Evolutionary conservation across 1,140 invertebrate species (phyloP).

Genomic region (Psilanteris sp.): DNA sequence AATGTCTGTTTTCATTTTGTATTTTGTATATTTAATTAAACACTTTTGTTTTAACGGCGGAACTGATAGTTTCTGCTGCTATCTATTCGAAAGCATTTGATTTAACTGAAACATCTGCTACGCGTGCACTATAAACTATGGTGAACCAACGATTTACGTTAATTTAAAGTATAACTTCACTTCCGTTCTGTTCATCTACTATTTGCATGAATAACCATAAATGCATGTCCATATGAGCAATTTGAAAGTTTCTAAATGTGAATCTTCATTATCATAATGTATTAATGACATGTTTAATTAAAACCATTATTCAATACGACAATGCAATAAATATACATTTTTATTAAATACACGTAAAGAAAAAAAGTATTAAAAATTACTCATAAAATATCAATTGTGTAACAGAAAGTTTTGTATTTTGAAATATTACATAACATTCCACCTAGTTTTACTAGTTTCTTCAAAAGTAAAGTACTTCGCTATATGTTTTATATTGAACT

Average conservation of each 20-base stretch:
- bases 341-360: too few species aligned
- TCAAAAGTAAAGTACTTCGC: too few species aligned
- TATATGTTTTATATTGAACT: too few species aligned
- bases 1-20: constrained; percentile 28
- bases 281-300: too few species aligned
- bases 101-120: constrained; percentile 76
- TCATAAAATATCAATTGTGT: too few species aligned
- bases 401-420: too few species aligned
- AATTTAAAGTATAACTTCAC: constrained; percentile 44
- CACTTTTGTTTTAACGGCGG: constrained; percentile 75
- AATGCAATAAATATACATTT: too few species aligned
- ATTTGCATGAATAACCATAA: constrained; percentile 25
- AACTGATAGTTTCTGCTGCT: constrained; percentile 67
- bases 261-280: constrained; percentile 23
- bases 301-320: too few species aligned
- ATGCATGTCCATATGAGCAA: constrained; percentile 37
- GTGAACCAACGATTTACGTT: constrained; percentile 56
- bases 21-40: constrained; percentile 73
- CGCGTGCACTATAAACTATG: constrained; percentile 67
- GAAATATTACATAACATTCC: too few species aligned
- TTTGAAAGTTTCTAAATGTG: constrained; percentile 44
- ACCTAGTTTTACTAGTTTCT: too few species aligned
- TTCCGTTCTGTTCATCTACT: constrained; percentile 8
- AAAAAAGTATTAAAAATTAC: too few species aligned
- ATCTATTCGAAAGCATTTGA: constrained; percentile 73